Evolutionary conservation across 2,113 vertebrate genomes (phyloP).

Genomic region (Forbesichthys papilliferus): DNA sequence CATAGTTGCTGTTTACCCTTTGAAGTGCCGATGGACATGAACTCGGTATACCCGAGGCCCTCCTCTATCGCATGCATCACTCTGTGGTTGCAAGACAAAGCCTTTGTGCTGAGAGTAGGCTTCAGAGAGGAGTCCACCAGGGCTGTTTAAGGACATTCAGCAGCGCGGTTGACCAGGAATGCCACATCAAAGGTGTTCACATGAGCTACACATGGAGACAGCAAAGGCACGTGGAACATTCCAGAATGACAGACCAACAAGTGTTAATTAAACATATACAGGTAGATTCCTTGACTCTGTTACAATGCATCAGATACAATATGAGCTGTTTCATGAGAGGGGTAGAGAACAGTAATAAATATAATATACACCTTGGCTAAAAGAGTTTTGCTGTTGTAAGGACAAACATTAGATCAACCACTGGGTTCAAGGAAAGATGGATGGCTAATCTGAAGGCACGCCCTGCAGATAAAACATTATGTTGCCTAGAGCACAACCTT

Average conservation of each 20-base stretch:
- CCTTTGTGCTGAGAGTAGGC: slow-evolving; percentile 57
- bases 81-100: slow-evolving; percentile 57
- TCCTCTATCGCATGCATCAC: slow-evolving; percentile 46
- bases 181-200: slow-evolving; percentile 47
- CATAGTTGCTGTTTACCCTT: slow-evolving; percentile 60
- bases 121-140: slow-evolving; percentile 41
- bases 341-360: too few species aligned
- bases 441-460: not conserved
- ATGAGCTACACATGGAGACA: slow-evolving; percentile 8
- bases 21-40: slow-evolving; percentile 71
- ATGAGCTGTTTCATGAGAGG: too few species aligned
- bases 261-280: too few species aligned
- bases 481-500: slow-evolving; percentile 1
- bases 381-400: slow-evolving; percentile 18
- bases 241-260: not conserved
- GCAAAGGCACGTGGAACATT: not conserved
- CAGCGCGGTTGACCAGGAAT: slow-evolving; percentile 52
- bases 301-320: too few species aligned
- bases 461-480: slow-evolving; percentile 16
- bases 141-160: slow-evolving; percentile 55
- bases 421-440: slow-evolving; percentile 38
- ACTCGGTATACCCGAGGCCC: slow-evolving; percentile 45
- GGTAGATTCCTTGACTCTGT: too few species aligned
- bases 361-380: not conserved
- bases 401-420: slow-evolving; percentile 27